Conservation (phyloP, 37 sponge, comb jelly and placozoan species). For the Tethya wilhelma region DNA sequence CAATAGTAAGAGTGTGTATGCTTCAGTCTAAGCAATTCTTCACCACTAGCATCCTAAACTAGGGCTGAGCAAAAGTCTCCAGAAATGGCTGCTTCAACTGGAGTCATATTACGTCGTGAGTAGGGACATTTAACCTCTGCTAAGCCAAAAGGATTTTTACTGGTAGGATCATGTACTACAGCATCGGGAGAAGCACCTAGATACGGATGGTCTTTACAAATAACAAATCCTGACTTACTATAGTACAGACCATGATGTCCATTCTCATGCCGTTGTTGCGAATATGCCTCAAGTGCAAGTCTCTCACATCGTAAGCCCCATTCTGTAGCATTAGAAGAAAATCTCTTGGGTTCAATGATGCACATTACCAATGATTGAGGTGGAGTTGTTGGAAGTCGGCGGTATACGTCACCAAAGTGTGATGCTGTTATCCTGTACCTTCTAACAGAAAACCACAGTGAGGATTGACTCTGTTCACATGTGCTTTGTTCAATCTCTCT, state of each 20-base stretch:
- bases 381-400: conserved; percentile 14
- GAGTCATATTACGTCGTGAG: conserved; percentile 2
- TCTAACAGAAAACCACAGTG: conserved; percentile 10
- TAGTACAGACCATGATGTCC: conserved; percentile 18
- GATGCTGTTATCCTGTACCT: conserved; percentile 42
- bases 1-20: conserved; percentile 39
- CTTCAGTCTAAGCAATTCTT: conserved; percentile 8
- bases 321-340: conserved; percentile 22
- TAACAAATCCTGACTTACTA: conserved; percentile 24
- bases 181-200: conserved; percentile 61
- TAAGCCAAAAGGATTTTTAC: conserved; percentile 26
- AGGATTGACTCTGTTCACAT: conserved; percentile 25
- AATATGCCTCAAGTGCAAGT: conserved; percentile 5
- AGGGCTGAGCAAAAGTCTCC: conserved; percentile 9
- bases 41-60: background rate
- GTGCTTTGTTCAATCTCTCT: conserved; percentile 19
- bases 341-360: conserved; percentile 26
- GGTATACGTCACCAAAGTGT: conserved; percentile 30
- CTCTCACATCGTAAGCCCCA: conserved; percentile 23
- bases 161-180: conserved; percentile 24
- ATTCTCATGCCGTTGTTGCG: background rate
- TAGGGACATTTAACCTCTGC: conserved; percentile 48
- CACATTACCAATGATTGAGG: conserved; percentile 29
- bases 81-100: background rate
- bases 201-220: conserved; percentile 18